Evolutionary conservation across 2,113 vertebrate genomes (phyloP), one percentile per base, ranked within the genome.

Genomic region (Martes martes): DNA sequence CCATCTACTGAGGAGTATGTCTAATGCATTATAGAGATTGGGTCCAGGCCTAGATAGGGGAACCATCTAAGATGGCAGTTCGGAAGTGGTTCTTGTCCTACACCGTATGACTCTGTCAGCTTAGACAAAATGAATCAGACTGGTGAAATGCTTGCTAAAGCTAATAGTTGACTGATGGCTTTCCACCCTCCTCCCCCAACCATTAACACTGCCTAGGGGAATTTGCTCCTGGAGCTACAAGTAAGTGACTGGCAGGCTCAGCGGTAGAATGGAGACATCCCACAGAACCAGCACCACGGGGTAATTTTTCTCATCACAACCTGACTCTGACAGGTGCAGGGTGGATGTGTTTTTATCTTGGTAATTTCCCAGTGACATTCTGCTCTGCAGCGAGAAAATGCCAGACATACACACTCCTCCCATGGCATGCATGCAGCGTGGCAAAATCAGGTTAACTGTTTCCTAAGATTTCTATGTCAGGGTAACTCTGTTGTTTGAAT

Each of bases 271-370:
- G 95, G 81, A 96, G 92, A 95, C 91, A 81, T 95, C 85, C 63
- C 63, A 28, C 19, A 52, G 80, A 95, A 91, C 19, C 81, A 92
- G 94, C 84, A 73, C 78, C 92, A 2, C 2, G 2, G 50, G 80
- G 63, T 92, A 92, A 91, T 95, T 97, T 96, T 97, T 95, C 90
- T 96, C 94, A 57, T 92, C 88, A 52, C 0, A 14, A 88, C 88
- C 67, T 79, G 95, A 87, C 80, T 97, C 69, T 61, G 96, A 94
- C 94, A 97, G 96, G 89, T 88, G n/a, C 90, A 95, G 76, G 57
- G 84, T 90, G 47, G 76, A 74, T 95, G 81, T 95, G 94, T 97
- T 97, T 98, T 98, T 97, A 89, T 97, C 92, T 96, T 83, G 91
- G 15, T 97, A 91, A 97, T 97, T 96, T 98, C n/a, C 88, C 15